Percentiles rank a stretch among this genome's conserved stretches.
Evolutionary conservation across 2,797 vertebrate species (phyloP).

Genomic region (Pygocentrus nattereri): DNA sequence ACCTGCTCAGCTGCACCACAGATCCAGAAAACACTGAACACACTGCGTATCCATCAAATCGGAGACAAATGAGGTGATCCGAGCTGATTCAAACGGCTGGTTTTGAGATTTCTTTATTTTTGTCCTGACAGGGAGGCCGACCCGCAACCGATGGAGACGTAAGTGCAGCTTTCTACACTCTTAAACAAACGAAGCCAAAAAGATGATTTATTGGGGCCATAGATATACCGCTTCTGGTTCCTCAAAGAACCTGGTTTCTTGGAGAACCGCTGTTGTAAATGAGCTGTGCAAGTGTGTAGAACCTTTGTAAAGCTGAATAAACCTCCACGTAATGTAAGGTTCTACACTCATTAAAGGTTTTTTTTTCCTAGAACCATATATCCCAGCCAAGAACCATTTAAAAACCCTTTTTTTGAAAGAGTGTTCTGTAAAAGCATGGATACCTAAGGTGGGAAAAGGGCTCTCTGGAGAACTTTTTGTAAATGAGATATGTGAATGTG

Average conservation of each 20-base stretch:
- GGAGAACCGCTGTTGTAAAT: not conserved
- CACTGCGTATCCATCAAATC: too few relatives aligned
- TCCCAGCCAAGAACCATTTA: not conserved
- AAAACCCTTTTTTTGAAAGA: not conserved
- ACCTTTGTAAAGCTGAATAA: not conserved
- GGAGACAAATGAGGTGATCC: too few relatives aligned
- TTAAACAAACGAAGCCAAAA: not conserved
- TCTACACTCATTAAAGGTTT: too few relatives aligned
- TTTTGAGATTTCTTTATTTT: conserved; percentile 36
- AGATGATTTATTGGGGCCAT: not conserved
- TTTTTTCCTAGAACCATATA: not conserved
- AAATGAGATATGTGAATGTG: too few relatives aligned
- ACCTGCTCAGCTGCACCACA: not conserved
- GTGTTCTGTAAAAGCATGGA: not conserved
- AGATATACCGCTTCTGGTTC: too few relatives aligned
- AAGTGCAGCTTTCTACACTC: conserved; percentile 54
- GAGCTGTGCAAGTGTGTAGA: too few relatives aligned
- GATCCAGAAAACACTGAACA: not conserved
- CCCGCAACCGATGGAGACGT: conserved; percentile 71
- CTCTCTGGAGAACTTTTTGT: too few relatives aligned
- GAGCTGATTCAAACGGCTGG: too few relatives aligned
- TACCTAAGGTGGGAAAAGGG: not conserved
- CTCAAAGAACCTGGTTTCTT: not conserved
- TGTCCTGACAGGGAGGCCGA: conserved; percentile 70
- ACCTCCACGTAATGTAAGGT: too few relatives aligned